Evolutionary conservation across 2,888 invertebrate species (phyloP).

Genomic region (Palloptera scutellata): DNA sequence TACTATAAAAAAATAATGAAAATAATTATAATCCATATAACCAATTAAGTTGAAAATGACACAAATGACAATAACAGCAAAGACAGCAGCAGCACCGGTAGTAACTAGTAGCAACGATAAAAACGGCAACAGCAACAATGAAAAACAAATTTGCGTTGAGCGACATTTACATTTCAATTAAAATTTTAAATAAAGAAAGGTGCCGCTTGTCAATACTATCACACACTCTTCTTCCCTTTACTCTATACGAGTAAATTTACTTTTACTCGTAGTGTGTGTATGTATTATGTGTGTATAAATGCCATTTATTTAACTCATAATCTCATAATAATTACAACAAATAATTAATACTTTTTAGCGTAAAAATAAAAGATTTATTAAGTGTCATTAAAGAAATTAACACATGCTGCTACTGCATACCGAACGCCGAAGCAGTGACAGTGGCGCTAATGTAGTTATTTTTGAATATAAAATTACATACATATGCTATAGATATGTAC

Average conservation of each 20-base stretch:
- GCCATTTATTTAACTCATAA: too few relatives aligned
- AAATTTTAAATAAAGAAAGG: neutral
- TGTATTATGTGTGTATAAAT: too few relatives aligned
- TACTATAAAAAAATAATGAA: too few relatives aligned
- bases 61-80: neutral
- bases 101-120: neutral
- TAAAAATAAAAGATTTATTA: slow-evolving; percentile 3
- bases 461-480: too few relatives aligned
- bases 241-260: too few relatives aligned
- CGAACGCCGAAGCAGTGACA: neutral
- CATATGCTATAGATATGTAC: neutral
- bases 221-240: too few relatives aligned
- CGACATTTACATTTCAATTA: slow-evolving; percentile 5
- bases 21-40: neutral
- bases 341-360: too few relatives aligned
- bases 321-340: too few relatives aligned
- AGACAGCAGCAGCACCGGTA: neutral
- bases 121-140: neutral
- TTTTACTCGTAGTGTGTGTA: too few relatives aligned
- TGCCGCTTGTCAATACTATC: too few relatives aligned
- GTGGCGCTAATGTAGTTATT: neutral
- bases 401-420: neutral
- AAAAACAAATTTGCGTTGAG: neutral
- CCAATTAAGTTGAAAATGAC: neutral
- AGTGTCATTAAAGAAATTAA: slow-evolving; percentile 4